Percentiles rank a stretch among this genome's conserved stretches.
Conservation (phyloP, 2,888 invertebrate genomes). For the Drosophila formosana region DNA sequence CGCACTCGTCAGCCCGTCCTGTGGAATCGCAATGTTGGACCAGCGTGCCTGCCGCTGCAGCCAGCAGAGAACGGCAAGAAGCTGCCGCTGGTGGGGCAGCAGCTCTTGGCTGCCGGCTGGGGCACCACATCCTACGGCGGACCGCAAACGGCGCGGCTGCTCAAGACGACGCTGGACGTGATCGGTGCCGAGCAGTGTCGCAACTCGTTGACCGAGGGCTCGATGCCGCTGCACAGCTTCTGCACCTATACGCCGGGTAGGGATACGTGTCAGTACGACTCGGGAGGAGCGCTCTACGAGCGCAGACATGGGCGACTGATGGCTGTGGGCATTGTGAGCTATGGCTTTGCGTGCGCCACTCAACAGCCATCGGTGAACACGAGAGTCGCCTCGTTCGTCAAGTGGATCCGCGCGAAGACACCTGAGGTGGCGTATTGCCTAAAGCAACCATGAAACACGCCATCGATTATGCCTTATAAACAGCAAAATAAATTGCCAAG, state of each 20-base stretch:
- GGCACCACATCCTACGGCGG: constrained; percentile 87
- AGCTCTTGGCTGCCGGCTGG: constrained; percentile 86
- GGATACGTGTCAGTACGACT: constrained; percentile 87
- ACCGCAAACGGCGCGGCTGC: constrained; percentile 85
- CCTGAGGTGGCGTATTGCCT: constrained; percentile 81
- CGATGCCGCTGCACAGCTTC: constrained; percentile 79
- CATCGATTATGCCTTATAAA: neutral
- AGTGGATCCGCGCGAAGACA: constrained; percentile 86
- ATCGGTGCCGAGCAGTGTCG: constrained; percentile 85
- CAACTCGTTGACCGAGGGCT: constrained; percentile 50
- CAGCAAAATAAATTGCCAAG: no score
- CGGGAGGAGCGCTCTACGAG: constrained; percentile 87
- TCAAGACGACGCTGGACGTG: constrained; percentile 86
- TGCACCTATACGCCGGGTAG: constrained; percentile 86
- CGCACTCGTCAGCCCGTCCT: constrained; percentile 84
- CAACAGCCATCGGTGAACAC: constrained; percentile 86
- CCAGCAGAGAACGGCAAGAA: constrained; percentile 37
- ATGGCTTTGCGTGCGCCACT: constrained; percentile 86
- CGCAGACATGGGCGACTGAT: constrained; percentile 83
- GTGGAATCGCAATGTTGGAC: constrained; percentile 87
- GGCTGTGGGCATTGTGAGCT: constrained; percentile 87
- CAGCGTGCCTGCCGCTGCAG: constrained; percentile 87
- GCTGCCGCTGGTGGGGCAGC: constrained; percentile 84
- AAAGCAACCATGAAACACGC: constrained; percentile 25
- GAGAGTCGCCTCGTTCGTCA: constrained; percentile 86